These are phyloP conservation scores for Xenops minutus DNA, from an alignment of 2,797 vertebrate species.

Conservation along the genomic window DNA sequence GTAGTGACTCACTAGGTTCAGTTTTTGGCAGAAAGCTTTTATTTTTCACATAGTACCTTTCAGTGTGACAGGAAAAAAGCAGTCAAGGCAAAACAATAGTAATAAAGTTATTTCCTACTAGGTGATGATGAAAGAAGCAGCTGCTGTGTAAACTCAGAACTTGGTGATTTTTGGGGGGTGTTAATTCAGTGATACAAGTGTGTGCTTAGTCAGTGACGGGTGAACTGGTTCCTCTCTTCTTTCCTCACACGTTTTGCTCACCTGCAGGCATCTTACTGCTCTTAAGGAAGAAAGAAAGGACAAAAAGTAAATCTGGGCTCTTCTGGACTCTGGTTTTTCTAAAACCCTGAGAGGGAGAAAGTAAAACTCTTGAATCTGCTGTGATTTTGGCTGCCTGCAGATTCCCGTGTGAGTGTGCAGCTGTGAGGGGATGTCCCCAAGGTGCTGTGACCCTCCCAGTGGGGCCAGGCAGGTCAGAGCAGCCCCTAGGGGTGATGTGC, in stretches of 20 bases:
- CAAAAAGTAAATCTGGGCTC: background rate
- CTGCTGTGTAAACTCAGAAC: background rate
- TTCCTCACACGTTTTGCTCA: background rate
- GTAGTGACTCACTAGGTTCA: background rate
- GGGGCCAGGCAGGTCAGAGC: background rate
- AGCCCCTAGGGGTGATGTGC: background rate
- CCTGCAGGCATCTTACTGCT: background rate
- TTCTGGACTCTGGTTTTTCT: background rate
- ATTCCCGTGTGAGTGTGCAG: no score
- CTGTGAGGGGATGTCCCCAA: background rate
- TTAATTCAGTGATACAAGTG: background rate
- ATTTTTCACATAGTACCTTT: background rate
- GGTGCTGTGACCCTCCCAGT: no score
- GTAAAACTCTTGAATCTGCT: background rate
- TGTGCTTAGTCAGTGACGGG: background rate
- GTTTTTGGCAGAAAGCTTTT: background rate
- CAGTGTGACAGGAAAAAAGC: background rate
- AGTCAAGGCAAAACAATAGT: background rate
- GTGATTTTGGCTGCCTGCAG: background rate
- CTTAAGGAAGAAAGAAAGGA: background rate
- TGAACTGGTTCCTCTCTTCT: background rate
- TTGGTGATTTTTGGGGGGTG: accelerated
- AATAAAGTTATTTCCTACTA: background rate
- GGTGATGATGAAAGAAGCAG: background rate
- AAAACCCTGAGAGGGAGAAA: background rate